Base-by-base conservation (phyloP, 2,113 vertebrate species). In the Thomomys bottae region DNA sequence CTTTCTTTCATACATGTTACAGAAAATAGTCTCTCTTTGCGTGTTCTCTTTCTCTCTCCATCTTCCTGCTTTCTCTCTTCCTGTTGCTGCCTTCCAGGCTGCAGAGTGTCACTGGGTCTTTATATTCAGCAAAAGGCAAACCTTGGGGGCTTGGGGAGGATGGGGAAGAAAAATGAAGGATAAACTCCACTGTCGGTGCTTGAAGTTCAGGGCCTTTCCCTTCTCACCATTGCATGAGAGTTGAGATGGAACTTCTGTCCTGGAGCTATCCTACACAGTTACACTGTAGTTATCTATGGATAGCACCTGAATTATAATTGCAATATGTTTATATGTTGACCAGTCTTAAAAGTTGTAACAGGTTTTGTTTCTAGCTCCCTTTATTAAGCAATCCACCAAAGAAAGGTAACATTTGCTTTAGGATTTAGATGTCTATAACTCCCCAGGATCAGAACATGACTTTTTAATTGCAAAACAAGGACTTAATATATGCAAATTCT, bases 331-430 rank as follows among this genome's bases (percentile, higher is more conserved):
- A 5, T 42, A 45, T 87, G 71, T 92, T 87, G 76, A 45, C 76
- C 40, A 78, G 17, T 59, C n/a, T 77, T 67, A 77, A 66, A 54
- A 63, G 20, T 57, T 88, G 21, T 38, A 64, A 49, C 40, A 30
- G 67, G 84, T 77, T 88, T 94, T 87, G 57, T 82, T 61, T 45
- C 71, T 8, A 21, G 24, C 38, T 83, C 59, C 38, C n/a, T 80
- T 71, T 80, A 23, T 72, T 82, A 88, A 94, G 75, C 38, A 63
- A 26, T 81, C n/a, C 61, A 57, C 5, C 30, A 89, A 77, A 92
- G 26, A 77, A 95, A 30, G 14, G 28, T 84, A 32, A 72, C 67
- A 30, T 95, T 77, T 80, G n/a, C 63, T 76, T 77, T 89, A 94
- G 84, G 42, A 89, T 72, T 63, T 38, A 77, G 38, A n/a, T 57